Evolutionary conservation across 2,113 vertebrate species (phyloP).

Genomic region (Psammodynastes pulverulentus): DNA sequence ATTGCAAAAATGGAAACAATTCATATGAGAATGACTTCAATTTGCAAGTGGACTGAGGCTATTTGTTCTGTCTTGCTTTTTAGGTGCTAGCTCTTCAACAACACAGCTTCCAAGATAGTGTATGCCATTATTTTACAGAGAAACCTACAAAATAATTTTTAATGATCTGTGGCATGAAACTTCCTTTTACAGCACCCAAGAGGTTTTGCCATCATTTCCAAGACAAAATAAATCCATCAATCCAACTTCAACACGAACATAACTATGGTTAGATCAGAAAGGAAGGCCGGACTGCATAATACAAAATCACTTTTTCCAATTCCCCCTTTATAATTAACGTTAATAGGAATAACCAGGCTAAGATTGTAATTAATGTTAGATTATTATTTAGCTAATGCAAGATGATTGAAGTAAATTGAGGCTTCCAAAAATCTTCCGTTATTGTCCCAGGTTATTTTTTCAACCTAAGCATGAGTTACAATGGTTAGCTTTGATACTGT

Average conservation of each 20-base stretch:
- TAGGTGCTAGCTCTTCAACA: neutral
- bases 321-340: neutral
- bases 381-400: neutral
- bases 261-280: neutral
- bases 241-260: neutral
- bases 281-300: neutral
- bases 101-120: neutral
- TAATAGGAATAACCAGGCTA: neutral
- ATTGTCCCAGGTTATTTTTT: neutral
- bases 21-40: constrained; percentile 2
- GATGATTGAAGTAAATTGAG: neutral
- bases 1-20: constrained; percentile 17
- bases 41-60: constrained; percentile 3
- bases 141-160: neutral
- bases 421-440: neutral
- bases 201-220: neutral
- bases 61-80: neutral
- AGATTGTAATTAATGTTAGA: neutral
- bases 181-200: neutral
- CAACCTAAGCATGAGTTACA: neutral
- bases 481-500: neutral
- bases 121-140: neutral
- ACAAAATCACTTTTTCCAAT: neutral
- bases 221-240: neutral
- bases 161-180: neutral